Evolutionary conservation across 2,113 vertebrate genomes (phyloP), one percentile per base, ranked within the genome.

Genomic region (Sorex araneus): DNA sequence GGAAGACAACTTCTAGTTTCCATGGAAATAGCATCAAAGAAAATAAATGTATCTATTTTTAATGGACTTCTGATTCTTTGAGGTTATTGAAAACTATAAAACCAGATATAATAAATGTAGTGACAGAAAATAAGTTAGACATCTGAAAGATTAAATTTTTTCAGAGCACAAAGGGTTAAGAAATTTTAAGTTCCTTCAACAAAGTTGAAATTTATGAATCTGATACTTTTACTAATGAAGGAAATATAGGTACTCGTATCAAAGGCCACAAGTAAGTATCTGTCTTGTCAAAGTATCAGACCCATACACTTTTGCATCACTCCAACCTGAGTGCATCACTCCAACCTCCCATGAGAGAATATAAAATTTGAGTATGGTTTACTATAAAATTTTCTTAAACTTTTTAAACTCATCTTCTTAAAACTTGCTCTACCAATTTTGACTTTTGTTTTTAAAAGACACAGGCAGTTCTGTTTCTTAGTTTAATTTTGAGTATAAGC

Each of bases 1-100:
- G 95, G 78, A 87, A 91, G 81, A 94, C 94, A 87, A 97, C 88
- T 87, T 92, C 89, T 94, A 90, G 96, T 97, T 98, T 98, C 98
- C 97, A 97, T 97, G 96, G 96, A 97, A 98, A 97, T 95, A 91
- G 95, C 95, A 97, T 69, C 95, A 95, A 94, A 81, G 84, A 90
- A 74, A 96, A 93, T 92, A 92, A 91, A 95, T 95, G 86, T 76
- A 86, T 92, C 80, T 95, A 70, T 93, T 78, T 91, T 89, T 95
- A 91, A 47, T 36, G 76, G 21, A 67, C 94, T 80, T 96, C 74
- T 97, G 83, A 97, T 97, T 98, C 96, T 97, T 96, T 43, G 60
- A 92, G 66, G 90, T 85, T 95, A 81, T 91, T 92, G 54, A 95
- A 93, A 96, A 90, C 47, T 69, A 74, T 96, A 97, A 96, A 97